phyloP scores from a whole-genome alignment of 2,113 vertebrate genomes.

The Hemiscyllium ocellatum region DNA sequence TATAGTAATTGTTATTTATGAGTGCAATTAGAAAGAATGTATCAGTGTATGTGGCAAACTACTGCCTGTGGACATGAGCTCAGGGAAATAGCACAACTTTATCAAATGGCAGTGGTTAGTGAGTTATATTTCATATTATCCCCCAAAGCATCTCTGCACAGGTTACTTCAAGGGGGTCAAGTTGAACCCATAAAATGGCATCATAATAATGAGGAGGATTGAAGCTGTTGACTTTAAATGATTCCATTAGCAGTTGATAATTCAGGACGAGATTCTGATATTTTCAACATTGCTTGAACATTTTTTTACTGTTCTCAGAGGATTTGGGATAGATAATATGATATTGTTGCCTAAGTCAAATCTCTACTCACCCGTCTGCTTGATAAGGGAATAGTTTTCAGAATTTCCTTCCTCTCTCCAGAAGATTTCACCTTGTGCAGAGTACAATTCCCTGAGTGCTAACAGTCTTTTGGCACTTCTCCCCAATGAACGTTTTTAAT shows the following conservation, averaged over 20 bases:
- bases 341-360: neutral
- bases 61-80: slow-evolving; percentile 25
- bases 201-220: neutral
- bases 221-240: neutral
- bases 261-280: neutral
- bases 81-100: slow-evolving; percentile 28
- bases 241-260: neutral
- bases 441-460: neutral
- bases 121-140: neutral
- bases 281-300: neutral
- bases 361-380: neutral
- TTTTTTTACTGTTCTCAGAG: neutral
- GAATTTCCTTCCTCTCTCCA: neutral
- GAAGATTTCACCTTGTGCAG: neutral
- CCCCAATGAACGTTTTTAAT: neutral
- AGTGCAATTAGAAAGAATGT: slow-evolving; percentile 24
- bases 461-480: neutral
- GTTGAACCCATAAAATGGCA: neutral
- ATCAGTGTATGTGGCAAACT: slow-evolving; percentile 1
- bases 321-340: neutral
- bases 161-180: neutral
- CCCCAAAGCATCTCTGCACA: neutral
- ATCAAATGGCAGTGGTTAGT: slow-evolving; percentile 20
- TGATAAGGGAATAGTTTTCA: neutral
- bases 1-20: slow-evolving; percentile 19